A percentile compares a stretch with the other conserved stretches of the same genome.
phyloP scores from a whole-genome alignment of 2,797 vertebrate species.

The Gila robusta region DNA sequence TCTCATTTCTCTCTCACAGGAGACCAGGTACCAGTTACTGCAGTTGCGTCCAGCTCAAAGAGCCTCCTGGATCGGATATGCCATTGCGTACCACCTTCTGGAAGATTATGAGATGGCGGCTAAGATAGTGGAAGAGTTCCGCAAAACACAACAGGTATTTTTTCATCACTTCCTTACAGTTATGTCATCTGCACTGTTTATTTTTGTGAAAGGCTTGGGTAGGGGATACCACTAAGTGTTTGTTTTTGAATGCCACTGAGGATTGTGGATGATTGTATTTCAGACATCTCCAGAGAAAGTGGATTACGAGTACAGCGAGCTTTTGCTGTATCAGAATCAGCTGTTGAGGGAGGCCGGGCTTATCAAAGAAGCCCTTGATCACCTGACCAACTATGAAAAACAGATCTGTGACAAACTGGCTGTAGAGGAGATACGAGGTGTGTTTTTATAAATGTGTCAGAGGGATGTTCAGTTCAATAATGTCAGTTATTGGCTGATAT shows the following conservation, averaged over 20 bases:
- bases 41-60: slow-evolving; percentile 96
- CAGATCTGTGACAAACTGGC: slow-evolving; percentile 99
- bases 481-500: neutral
- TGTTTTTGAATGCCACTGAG: neutral
- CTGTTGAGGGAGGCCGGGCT: slow-evolving; percentile 95
- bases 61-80: slow-evolving; percentile 98
- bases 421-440: slow-evolving; percentile 94
- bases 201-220: neutral
- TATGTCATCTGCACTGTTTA: neutral
- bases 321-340: slow-evolving; percentile 97
- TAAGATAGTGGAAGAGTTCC: slow-evolving; percentile 98
- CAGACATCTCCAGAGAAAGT: slow-evolving; percentile 98
- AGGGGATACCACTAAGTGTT: neutral
- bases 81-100: slow-evolving; percentile 97
- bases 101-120: slow-evolving; percentile 99
- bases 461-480: neutral
- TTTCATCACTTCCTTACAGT: neutral
- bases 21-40: slow-evolving; percentile 96
- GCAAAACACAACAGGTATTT: slow-evolving; percentile 96
- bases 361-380: slow-evolving; percentile 94
- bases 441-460: neutral
- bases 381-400: slow-evolving; percentile 94
- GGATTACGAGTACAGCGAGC: slow-evolving; percentile 97
- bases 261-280: slow-evolving; percentile 5
- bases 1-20: slow-evolving; percentile 74